phyloP scores from a whole-genome alignment of 2,797 vertebrate genomes.

The Falco biarmicus region DNA sequence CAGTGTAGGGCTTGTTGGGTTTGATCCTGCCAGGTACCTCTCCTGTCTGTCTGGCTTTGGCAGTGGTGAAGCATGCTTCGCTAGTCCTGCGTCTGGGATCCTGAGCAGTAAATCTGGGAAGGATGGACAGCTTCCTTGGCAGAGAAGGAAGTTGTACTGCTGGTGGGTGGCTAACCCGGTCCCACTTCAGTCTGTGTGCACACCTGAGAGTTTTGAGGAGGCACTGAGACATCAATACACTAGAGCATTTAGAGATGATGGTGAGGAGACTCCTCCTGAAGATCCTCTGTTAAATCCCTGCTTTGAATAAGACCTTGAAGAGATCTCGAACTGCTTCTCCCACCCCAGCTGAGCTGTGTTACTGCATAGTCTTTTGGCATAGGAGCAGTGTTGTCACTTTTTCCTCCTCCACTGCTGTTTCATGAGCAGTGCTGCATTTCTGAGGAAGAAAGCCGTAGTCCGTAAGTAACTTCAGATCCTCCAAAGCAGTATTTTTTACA shows the following conservation, averaged over 20 bases:
- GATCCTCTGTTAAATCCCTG: background rate
- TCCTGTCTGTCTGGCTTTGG: background rate
- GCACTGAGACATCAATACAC: background rate
- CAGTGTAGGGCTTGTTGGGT: fast-evolving
- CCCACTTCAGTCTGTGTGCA: background rate
- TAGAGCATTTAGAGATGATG: background rate
- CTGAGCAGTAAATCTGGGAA: background rate
- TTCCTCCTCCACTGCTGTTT: background rate
- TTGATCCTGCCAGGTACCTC: background rate
- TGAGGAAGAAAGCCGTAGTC: background rate
- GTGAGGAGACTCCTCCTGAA: background rate
- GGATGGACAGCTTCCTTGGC: background rate
- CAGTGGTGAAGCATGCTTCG: background rate
- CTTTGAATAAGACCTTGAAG: background rate
- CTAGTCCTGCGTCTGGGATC: background rate
- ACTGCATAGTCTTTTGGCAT: background rate
- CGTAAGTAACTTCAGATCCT: background rate
- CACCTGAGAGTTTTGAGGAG: background rate
- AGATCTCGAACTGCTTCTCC: background rate
- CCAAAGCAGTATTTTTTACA: background rate
- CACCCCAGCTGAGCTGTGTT: background rate
- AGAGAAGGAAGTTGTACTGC: background rate
- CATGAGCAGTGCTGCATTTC: background rate
- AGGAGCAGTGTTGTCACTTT: background rate
- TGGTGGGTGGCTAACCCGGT: background rate